These are phyloP conservation scores for Agonum fuliginosum DNA, from an alignment of 2,888 invertebrate species.

Conservation along the genomic window DNA sequence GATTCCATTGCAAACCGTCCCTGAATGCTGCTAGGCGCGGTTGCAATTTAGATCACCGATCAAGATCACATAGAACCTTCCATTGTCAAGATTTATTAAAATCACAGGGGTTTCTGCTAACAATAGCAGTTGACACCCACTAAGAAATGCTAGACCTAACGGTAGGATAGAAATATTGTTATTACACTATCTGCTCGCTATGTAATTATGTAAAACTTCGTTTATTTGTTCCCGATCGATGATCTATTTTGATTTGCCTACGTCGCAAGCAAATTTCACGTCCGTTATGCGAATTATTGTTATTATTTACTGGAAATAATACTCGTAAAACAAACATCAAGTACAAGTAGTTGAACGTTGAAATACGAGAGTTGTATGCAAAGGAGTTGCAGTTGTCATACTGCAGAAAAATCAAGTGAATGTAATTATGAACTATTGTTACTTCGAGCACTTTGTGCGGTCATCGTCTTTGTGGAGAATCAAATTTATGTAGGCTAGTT, in stretches of 20 bases:
- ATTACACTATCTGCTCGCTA: background rate
- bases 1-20: background rate
- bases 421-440: no score
- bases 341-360: background rate
- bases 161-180: conserved; percentile 34
- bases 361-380: background rate
- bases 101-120: conserved; percentile 11
- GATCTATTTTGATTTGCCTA: conserved; percentile 25
- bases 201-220: conserved; percentile 24
- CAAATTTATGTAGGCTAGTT: no score
- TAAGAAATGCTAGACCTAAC: background rate
- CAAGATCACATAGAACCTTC: conserved; percentile 2
- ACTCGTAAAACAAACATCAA: background rate
- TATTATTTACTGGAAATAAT: background rate
- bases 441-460: no score
- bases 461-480: no score
- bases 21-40: background rate
- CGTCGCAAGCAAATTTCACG: background rate
- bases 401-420: no score
- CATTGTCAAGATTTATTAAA: conserved; percentile 30
- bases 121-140: conserved; percentile 28
- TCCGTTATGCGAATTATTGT: conserved; percentile 13
- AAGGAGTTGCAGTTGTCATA: no score
- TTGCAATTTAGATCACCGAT: conserved; percentile 12
- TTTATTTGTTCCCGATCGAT: conserved; percentile 33